Evolutionary conservation across 1,140 invertebrate genomes (phyloP).

Genomic region (Leptinotarsa undecemlineata): DNA sequence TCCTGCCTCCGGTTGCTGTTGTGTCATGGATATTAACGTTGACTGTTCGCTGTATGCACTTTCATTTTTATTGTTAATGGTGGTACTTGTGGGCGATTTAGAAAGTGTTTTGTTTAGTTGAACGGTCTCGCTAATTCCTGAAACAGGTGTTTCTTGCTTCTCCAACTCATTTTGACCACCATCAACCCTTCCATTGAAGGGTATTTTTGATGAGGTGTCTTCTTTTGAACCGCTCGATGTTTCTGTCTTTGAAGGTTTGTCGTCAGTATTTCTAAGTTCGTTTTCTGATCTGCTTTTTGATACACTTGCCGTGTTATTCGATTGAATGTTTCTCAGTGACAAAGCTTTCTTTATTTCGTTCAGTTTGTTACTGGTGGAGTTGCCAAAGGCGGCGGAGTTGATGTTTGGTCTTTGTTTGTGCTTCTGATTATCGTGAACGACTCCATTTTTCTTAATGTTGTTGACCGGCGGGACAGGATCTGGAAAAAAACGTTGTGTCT

Average conservation of each 20-base stretch:
- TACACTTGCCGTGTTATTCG: no score
- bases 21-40: conserved; percentile 13
- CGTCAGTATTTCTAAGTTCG: no score
- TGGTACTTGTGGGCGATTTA: no score
- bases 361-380: background rate
- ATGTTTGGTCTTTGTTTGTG: background rate
- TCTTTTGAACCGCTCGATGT: no score
- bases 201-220: conserved; percentile 12
- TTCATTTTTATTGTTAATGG: background rate
- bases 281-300: no score
- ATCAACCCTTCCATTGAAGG: background rate
- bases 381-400: background rate
- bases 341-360: background rate
- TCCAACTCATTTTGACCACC: no score
- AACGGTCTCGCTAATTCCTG: no score
- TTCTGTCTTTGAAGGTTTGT: no score
- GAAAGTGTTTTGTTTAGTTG: no score
- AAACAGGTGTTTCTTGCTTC: no score
- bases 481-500: no score
- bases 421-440: background rate
- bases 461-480: background rate
- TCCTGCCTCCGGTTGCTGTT: background rate
- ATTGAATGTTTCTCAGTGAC: background rate
- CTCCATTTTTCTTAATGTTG: background rate
- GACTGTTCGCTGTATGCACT: background rate